Percentiles rank a stretch among this genome's conserved stretches.
Evolutionary conservation across 2,888 invertebrate genomes (phyloP).

Genomic region (Glaucopsyche alexis): DNA sequence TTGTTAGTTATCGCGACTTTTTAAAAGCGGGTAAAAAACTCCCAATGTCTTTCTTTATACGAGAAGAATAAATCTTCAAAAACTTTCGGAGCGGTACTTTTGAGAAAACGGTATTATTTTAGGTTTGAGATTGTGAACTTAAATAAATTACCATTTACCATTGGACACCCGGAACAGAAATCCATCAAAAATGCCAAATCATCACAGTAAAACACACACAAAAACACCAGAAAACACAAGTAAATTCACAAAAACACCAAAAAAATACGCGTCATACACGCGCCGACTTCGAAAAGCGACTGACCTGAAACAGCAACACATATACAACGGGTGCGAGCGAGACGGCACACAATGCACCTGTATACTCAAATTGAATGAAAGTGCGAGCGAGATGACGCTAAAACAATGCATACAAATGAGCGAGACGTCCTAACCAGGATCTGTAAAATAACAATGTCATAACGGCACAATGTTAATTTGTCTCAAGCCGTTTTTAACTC

Average conservation of each 20-base stretch:
- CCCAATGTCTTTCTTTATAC: too few relatives aligned
- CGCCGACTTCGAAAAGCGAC: conserved; percentile 41
- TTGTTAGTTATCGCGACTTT: too few relatives aligned
- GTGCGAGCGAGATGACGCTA: conserved; percentile 60
- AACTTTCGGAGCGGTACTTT: conserved; percentile 4
- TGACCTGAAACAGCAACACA: conserved; percentile 55
- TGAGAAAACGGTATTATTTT: not conserved
- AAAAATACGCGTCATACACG: not conserved
- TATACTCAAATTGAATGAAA: conserved; percentile 72
- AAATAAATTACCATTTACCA: not conserved
- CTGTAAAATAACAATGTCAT: conserved; percentile 33
- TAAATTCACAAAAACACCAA: not conserved
- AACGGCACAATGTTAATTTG: conserved; percentile 44
- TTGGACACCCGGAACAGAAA: not conserved
- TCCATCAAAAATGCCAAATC: conserved; percentile 24
- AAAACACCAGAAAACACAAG: conserved; percentile 2
- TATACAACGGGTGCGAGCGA: conserved; percentile 63
- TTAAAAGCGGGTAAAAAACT: too few relatives aligned
- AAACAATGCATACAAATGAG: conserved; percentile 65
- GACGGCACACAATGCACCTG: conserved; percentile 66
- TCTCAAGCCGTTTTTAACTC: conserved; percentile 29
- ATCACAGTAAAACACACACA: conserved; percentile 42
- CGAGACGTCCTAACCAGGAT: conserved; percentile 52
- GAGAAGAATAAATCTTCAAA: not conserved
- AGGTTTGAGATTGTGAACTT: not conserved